Evolutionary conservation across 2,888 invertebrate species (phyloP), one percentile per base, ranked within the genome.

Genomic region (Diaphora mendica): DNA sequence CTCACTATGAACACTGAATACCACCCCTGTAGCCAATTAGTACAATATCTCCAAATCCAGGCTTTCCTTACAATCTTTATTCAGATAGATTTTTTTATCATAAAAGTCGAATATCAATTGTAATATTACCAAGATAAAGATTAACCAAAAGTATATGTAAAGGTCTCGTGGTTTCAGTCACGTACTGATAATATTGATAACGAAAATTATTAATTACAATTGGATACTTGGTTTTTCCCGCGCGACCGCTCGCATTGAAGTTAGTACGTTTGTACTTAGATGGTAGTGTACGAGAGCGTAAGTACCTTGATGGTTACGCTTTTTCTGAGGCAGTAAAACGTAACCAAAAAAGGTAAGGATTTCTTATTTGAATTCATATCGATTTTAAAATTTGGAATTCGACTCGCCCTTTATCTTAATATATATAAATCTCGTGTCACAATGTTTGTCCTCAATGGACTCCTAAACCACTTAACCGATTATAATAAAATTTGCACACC

Each of bases 171-270:
- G 73, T 68, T 70, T 78, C 70, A 69, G 91, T 92, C 92, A 92
- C 92, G 92, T 92, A 92, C 72, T 84, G 91, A 91, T 91, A 90
- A 90, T 44, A 68, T 48, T 59, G 90, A 91, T 91, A 91, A 87
- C 30, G 48, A 65, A 39, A 79, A 77, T 81, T 62, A 62, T 26
- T 62, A 62, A 62, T 26, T 62, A 62, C 59, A 30, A 62, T 62
- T 26, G 26, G 13, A 30, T 15, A n/a, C 55, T 55, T 55, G n/a
- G n/a, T 62, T 62, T 59, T 15, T 15, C 13, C 26, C 7, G 26
- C 13, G 59, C 15, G 30, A 1, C 26, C 4, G 26, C 15, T 62
- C 26, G 26, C 17, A 26, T 62, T 62, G 15, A 62, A 62, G 59
- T 30, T 62, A 15, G 51, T 51, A 23, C 51, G 23, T 51, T 8